Conservation (phyloP, 2,797 vertebrate species). For the Danionella dracula region DNA sequence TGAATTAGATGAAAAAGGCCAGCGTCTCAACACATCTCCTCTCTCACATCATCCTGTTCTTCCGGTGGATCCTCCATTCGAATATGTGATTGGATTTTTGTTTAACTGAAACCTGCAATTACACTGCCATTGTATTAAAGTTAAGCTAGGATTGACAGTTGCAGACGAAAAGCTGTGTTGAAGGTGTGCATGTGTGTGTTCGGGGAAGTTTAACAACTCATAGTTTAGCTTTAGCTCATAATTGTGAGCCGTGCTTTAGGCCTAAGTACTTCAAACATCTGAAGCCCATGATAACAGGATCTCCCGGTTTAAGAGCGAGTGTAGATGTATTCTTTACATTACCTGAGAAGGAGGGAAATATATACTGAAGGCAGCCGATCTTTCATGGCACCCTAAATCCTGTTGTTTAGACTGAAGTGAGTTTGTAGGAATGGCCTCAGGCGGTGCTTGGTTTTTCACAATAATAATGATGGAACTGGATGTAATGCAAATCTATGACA, state of each 20-base stretch:
- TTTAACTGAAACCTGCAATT: constrained; percentile 99
- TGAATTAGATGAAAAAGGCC: constrained; percentile 79
- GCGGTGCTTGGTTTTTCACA: constrained; percentile 58
- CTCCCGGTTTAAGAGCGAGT: constrained; percentile 51
- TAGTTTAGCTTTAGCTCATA: constrained; percentile 22
- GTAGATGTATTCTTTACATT: not conserved
- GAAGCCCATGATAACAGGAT: constrained; percentile 89
- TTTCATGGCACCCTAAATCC: not conserved
- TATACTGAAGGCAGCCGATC: not conserved
- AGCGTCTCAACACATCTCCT: constrained; percentile 48
- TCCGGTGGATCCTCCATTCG: constrained; percentile 94
- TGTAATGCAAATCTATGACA: constrained; percentile 69
- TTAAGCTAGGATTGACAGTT: constrained; percentile 87
- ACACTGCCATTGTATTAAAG: constrained; percentile 94
- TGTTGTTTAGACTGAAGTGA: not conserved
- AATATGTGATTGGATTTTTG: constrained; percentile 99
- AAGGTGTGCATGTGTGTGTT: constrained; percentile 70
- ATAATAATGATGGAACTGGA: constrained; percentile 72
- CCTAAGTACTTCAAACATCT: constrained; percentile 57
- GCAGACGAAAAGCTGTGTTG: constrained; percentile 60
- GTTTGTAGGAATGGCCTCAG: constrained; percentile 9
- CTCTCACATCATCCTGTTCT: constrained; percentile 73
- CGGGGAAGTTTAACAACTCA: constrained; percentile 52
- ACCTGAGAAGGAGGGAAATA: not conserved
- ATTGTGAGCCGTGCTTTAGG: constrained; percentile 10